Conservation (phyloP, 2,113 vertebrate species). For the Festucalex cinctus region DNA sequence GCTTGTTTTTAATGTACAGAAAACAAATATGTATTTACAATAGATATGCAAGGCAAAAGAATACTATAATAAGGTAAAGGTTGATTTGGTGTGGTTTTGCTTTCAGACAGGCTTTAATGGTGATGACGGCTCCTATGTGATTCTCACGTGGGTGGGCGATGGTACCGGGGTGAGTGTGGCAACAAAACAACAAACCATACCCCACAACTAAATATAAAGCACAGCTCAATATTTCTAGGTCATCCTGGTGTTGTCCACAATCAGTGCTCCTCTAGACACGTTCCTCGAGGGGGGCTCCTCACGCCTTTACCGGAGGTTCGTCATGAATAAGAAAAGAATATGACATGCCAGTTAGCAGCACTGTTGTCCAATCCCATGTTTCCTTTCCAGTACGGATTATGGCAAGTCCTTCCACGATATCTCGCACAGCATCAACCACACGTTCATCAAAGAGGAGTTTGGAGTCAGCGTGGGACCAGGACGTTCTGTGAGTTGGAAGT, state of each 20-base stretch:
- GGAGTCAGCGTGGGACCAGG: conserved; percentile 75
- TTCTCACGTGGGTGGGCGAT: conserved; percentile 76
- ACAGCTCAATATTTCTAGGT: conserved; percentile 50
- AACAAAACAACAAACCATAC: not conserved
- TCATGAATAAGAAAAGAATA: not conserved
- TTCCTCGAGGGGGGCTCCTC: conserved; percentile 67
- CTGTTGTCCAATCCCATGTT: not conserved
- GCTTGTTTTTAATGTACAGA: no score
- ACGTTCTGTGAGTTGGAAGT: conserved; percentile 61
- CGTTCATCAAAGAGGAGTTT: conserved; percentile 76
- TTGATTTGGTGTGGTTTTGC: not conserved
- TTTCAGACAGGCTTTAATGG: conserved; percentile 74
- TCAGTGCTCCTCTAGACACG: conserved; percentile 60
- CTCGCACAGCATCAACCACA: conserved; percentile 73
- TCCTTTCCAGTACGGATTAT: conserved; percentile 68
- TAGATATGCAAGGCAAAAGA: not conserved
- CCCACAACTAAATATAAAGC: not conserved
- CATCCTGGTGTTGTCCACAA: conserved; percentile 75
- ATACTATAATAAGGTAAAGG: not conserved
- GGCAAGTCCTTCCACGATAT: conserved; percentile 78
- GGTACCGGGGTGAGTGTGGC: conserved; percentile 72
- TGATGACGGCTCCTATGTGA: conserved; percentile 74
- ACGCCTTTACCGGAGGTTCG: conserved; percentile 76
- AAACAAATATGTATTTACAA: not conserved
- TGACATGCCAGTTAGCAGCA: not conserved